Conservation (phyloP, 1,140 invertebrate genomes). For the Atta texana region DNA sequence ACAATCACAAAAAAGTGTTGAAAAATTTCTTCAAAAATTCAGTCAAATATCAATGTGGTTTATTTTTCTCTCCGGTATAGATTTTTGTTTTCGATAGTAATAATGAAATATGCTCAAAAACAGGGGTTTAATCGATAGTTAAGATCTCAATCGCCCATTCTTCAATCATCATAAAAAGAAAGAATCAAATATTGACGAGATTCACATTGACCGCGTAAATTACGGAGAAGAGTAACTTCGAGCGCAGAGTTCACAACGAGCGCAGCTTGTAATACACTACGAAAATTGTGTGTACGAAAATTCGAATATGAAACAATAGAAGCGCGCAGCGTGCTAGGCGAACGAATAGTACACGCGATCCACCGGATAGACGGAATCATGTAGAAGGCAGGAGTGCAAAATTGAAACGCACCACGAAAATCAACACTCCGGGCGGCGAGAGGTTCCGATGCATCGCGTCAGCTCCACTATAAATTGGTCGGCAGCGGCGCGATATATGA, state of each 20-base stretch:
- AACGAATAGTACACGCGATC: constrained; percentile 68
- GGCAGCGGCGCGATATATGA: constrained; percentile 72
- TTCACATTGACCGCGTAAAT: constrained; percentile 29
- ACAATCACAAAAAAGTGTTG: not conserved
- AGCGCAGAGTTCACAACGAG: constrained; percentile 35
- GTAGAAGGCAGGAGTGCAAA: constrained; percentile 68
- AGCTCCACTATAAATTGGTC: constrained; percentile 74
- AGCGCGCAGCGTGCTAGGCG: constrained; percentile 63
- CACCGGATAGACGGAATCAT: constrained; percentile 66
- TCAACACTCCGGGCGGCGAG: constrained; percentile 66
- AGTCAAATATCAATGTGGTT: not conserved
- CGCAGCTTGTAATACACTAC: constrained; percentile 35
- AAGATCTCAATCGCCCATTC: constrained; percentile 30
- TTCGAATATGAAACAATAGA: constrained; percentile 68
- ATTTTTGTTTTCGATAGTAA: not conserved
- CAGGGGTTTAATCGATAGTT: not conserved
- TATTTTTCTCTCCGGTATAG: not conserved
- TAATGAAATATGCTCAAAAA: not conserved
- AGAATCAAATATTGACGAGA: not conserved
- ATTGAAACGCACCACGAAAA: constrained; percentile 73
- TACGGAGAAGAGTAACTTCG: constrained; percentile 21
- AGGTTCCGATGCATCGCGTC: constrained; percentile 70
- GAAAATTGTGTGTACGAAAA: constrained; percentile 54
- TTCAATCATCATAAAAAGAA: not conserved
- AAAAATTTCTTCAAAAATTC: not conserved